Conservation (phyloP, 2,888 invertebrate species). For the Orchestes rusci region DNA sequence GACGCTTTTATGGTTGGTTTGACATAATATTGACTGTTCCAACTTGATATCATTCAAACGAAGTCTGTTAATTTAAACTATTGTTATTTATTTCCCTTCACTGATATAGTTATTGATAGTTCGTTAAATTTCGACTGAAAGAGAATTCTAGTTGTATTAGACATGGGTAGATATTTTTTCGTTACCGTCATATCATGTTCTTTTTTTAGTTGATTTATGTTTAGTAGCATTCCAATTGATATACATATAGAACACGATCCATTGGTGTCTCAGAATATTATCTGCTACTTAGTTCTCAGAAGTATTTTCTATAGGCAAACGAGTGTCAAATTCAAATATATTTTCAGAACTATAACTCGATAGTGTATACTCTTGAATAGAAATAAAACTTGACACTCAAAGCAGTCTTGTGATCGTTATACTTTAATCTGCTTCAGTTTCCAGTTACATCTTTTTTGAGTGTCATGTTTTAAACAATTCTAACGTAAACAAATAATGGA, state of each 20-base stretch:
- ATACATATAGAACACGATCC: constrained; percentile 13
- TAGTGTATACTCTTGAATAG: background rate
- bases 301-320: constrained; percentile 25
- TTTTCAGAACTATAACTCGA: constrained; percentile 25
- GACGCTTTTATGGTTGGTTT: no score
- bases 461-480: no score
- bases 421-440: no score
- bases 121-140: constrained; percentile 28
- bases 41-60: no score
- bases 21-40: no score
- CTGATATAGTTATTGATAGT: constrained; percentile 15
- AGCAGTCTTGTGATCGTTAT: no score
- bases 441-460: no score
- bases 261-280: no score
- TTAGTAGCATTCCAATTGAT: constrained; percentile 30
- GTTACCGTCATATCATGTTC: constrained; percentile 28
- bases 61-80: constrained; percentile 3
- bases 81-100: constrained; percentile 19
- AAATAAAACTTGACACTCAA: no score
- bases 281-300: no score
- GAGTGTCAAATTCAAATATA: constrained; percentile 33
- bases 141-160: constrained; percentile 28
- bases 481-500: no score
- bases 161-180: constrained; percentile 28
- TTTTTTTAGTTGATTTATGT: constrained; percentile 19